phyloP scores from a whole-genome alignment of 2,113 vertebrate species.

The Ariopsis seemanni region DNA sequence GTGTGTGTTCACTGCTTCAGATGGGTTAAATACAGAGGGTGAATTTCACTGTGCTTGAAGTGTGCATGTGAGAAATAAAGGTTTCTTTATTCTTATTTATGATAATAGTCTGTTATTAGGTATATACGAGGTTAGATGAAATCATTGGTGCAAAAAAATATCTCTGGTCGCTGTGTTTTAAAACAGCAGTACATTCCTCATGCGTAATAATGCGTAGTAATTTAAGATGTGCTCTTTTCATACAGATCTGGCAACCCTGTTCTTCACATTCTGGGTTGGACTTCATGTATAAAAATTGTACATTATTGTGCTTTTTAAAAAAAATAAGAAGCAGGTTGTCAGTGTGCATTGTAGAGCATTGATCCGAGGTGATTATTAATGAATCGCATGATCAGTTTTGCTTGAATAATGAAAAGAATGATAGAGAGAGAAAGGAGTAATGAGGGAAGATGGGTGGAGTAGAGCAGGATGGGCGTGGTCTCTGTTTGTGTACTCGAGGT shows the following conservation, averaged over 20 bases:
- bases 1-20: too few relatives aligned
- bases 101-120: too few relatives aligned
- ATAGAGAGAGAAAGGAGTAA: not conserved
- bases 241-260: not conserved
- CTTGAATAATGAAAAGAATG: not conserved
- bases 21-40: too few relatives aligned
- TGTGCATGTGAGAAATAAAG: too few relatives aligned
- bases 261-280: not conserved
- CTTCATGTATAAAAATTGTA: too few relatives aligned
- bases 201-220: not conserved
- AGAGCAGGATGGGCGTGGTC: not conserved
- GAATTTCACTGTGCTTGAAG: too few relatives aligned
- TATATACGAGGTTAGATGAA: too few relatives aligned
- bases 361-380: not conserved
- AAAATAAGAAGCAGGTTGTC: not conserved
- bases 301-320: not conserved
- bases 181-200: not conserved
- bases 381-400: not conserved
- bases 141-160: too few relatives aligned
- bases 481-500: not conserved
- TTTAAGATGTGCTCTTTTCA: not conserved
- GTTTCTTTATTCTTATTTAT: too few relatives aligned
- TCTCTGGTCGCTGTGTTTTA: too few relatives aligned
- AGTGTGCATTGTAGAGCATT: not conserved
- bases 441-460: not conserved